phyloP scores from a whole-genome alignment of 1,140 invertebrate genomes.

The Archivesica marissinica region DNA sequence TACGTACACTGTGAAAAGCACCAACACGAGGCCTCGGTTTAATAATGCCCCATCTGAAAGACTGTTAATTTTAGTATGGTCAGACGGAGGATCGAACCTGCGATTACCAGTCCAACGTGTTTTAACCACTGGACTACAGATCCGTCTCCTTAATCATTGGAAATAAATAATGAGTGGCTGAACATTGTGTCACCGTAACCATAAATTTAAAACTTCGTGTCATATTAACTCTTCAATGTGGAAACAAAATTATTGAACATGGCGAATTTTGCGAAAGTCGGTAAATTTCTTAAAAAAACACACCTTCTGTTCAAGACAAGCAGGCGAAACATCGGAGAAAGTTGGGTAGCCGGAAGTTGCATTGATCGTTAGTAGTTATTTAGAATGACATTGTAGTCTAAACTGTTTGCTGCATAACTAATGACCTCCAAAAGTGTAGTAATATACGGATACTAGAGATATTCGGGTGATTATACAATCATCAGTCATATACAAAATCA shows the following conservation, averaged over 20 bases:
- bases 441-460: background rate
- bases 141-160: too few species aligned
- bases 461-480: background rate
- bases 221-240: background rate
- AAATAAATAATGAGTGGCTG: too few species aligned
- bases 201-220: too few species aligned
- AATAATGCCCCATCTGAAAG: too few species aligned
- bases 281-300: background rate
- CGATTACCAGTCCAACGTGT: too few species aligned
- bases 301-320: background rate
- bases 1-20: too few species aligned
- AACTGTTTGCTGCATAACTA: background rate
- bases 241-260: background rate
- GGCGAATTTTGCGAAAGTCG: background rate
- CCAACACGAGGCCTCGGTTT: too few species aligned
- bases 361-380: constrained; percentile 68
- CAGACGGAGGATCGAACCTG: too few species aligned
- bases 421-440: background rate
- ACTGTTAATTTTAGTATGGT: too few species aligned
- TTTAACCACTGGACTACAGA: too few species aligned
- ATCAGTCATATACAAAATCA: too few species aligned
- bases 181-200: too few species aligned
- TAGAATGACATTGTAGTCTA: background rate
- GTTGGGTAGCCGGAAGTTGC: constrained; percentile 69
- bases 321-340: constrained; percentile 51